These are phyloP conservation scores for Dendroctonus valens DNA, from an alignment of 1,140 invertebrate genomes.

Conservation along the genomic window DNA sequence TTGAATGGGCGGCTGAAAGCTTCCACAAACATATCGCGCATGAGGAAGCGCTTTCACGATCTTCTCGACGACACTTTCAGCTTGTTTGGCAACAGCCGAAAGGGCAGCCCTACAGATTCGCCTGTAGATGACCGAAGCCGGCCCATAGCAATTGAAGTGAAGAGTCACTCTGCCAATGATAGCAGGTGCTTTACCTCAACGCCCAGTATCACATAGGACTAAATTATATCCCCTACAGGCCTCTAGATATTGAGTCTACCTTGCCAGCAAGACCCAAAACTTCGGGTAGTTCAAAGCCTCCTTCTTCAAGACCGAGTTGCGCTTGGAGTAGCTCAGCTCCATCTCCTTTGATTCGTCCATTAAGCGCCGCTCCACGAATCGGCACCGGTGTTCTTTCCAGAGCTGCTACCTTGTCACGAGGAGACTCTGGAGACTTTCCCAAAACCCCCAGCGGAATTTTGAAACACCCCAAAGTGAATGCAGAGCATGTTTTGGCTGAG, in stretches of 20 bases:
- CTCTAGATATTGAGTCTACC: not conserved
- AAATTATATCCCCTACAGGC: constrained; percentile 6
- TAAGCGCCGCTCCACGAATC: constrained; percentile 53
- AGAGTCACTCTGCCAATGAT: constrained; percentile 54
- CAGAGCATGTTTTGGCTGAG: constrained; percentile 54
- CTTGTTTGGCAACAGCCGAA: constrained; percentile 59
- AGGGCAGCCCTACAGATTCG: constrained; percentile 51
- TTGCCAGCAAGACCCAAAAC: constrained; percentile 49
- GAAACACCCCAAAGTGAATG: constrained; percentile 49
- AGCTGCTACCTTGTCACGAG: not conserved
- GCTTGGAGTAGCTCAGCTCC: constrained; percentile 54
- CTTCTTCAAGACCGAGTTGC: constrained; percentile 39
- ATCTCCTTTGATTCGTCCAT: constrained; percentile 51
- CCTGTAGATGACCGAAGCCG: constrained; percentile 33
- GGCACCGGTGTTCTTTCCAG: not conserved
- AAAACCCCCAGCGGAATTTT: constrained; percentile 55
- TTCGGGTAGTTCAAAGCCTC: constrained; percentile 44
- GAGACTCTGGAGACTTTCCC: constrained; percentile 8
- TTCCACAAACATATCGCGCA: constrained; percentile 53
- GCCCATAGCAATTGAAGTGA: constrained; percentile 42
- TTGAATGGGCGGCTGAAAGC: constrained; percentile 40
- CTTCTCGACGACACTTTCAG: constrained; percentile 67
- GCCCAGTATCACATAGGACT: not conserved
- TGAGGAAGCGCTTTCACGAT: constrained; percentile 64
- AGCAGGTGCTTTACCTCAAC: constrained; percentile 47